phyloP scores from a whole-genome alignment of 2,797 vertebrate genomes.

The Neopelma chrysocephalum region DNA sequence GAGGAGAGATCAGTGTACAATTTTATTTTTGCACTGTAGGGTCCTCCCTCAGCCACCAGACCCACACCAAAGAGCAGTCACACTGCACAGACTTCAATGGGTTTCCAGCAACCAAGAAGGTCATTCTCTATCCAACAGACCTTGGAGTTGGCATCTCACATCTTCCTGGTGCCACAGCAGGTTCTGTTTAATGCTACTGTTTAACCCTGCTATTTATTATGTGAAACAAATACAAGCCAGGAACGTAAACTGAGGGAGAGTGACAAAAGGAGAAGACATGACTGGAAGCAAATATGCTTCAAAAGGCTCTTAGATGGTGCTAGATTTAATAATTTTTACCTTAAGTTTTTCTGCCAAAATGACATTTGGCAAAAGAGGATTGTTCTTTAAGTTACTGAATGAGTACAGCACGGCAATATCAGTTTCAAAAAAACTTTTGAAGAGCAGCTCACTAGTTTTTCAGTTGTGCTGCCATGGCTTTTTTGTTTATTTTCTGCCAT shows the following conservation, averaged over 20 bases:
- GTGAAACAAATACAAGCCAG: neutral
- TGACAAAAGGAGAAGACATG: fast-evolving
- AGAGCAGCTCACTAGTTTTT: neutral
- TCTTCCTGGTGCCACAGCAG: neutral
- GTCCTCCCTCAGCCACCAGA: neutral
- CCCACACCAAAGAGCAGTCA: fast-evolving
- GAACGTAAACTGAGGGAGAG: neutral
- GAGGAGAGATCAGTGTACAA: fast-evolving
- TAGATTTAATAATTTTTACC: neutral
- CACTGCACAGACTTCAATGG: neutral
- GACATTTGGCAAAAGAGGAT: neutral
- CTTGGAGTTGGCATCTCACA: neutral
- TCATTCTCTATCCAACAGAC: neutral
- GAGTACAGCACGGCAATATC: neutral
- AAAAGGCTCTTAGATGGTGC: constrained; percentile 3
- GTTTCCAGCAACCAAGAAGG: neutral
- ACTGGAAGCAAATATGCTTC: neutral
- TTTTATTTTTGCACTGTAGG: neutral
- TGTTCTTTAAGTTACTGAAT: neutral
- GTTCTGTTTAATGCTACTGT: neutral
- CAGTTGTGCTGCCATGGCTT: neutral
- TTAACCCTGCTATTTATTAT: neutral
- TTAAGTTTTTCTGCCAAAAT: constrained; percentile 13
- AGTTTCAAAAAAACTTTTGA: constrained; percentile 9
- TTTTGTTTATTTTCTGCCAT: neutral